These are phyloP conservation scores for Kryptopterus vitreolus DNA, from an alignment of 2,797 vertebrate species.

Conservation along the genomic window DNA sequence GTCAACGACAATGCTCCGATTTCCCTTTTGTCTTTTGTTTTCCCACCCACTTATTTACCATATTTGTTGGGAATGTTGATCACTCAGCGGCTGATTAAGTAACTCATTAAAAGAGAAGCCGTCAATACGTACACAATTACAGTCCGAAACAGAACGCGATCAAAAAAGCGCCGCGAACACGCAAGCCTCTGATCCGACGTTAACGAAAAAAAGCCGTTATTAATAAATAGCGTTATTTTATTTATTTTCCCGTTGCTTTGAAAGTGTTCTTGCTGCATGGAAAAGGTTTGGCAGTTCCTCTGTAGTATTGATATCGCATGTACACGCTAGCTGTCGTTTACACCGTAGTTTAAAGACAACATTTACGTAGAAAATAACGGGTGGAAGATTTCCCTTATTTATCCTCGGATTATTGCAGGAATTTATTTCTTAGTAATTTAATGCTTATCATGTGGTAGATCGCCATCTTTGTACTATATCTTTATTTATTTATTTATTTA, in stretches of 20 bases:
- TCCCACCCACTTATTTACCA: constrained; percentile 44
- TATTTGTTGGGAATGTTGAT: constrained; percentile 50
- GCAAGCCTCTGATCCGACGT: constrained; percentile 66
- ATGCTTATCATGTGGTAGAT: too few species aligned
- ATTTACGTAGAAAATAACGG: too few species aligned
- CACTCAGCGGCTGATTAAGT: constrained; percentile 58
- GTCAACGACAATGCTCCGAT: too few species aligned
- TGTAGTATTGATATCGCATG: constrained; percentile 68
- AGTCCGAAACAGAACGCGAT: constrained; percentile 66
- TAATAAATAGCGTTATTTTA: constrained; percentile 70
- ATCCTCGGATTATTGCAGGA: background rate
- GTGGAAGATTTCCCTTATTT: background rate
- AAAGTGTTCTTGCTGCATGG: constrained; percentile 71
- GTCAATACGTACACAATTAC: constrained; percentile 65
- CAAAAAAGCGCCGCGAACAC: constrained; percentile 64
- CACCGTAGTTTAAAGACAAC: constrained; percentile 60
- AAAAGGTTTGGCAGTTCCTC: constrained; percentile 70
- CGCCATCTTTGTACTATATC: background rate
- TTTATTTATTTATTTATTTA: too few species aligned
- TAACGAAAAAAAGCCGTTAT: constrained; percentile 68
- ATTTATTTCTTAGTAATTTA: too few species aligned
- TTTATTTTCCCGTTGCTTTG: constrained; percentile 70
- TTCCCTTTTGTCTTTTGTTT: constrained; percentile 57
- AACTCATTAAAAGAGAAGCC: constrained; percentile 71
- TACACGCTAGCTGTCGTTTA: constrained; percentile 48